These are phyloP conservation scores for Columba janthina DNA, from an alignment of 2,113 vertebrate genomes.

Conservation along the genomic window DNA sequence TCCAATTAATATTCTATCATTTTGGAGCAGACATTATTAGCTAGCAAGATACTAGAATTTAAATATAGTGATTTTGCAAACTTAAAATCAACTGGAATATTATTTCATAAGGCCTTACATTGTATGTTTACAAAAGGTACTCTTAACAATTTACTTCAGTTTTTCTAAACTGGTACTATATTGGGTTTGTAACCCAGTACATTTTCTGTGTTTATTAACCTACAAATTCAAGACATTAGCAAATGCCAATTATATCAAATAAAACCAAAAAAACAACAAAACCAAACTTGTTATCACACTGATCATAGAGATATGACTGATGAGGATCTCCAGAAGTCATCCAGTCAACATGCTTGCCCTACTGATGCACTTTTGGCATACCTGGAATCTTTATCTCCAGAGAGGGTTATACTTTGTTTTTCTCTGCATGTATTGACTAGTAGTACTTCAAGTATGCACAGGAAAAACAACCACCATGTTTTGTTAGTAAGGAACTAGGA, in stretches of 20 bases:
- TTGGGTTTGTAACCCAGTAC: background rate
- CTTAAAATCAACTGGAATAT: background rate
- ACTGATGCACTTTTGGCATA: background rate
- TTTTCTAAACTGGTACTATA: background rate
- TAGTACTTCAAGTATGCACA: slow-evolving; percentile 47
- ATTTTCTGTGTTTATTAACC: slow-evolving; percentile 23
- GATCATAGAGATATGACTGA: background rate
- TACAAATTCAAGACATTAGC: background rate
- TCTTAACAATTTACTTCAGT: slow-evolving; percentile 10
- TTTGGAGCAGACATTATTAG: background rate
- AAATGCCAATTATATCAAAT: background rate
- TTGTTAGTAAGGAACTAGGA: slow-evolving; percentile 46
- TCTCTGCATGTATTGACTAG: slow-evolving; percentile 41
- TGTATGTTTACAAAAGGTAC: background rate
- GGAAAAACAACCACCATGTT: slow-evolving; percentile 30
- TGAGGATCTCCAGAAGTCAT: background rate
- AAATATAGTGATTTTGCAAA: background rate
- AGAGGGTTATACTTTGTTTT: slow-evolving; percentile 15
- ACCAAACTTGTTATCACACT: background rate
- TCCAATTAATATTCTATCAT: background rate
- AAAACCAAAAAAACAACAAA: background rate
- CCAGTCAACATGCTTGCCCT: background rate
- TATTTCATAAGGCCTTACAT: background rate
- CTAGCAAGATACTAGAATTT: background rate
- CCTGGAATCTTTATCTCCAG: slow-evolving; percentile 1